Evolutionary conservation across 1,140 invertebrate species (phyloP), one percentile per base, ranked within the genome.

Genomic region (Holotrichia oblita): DNA sequence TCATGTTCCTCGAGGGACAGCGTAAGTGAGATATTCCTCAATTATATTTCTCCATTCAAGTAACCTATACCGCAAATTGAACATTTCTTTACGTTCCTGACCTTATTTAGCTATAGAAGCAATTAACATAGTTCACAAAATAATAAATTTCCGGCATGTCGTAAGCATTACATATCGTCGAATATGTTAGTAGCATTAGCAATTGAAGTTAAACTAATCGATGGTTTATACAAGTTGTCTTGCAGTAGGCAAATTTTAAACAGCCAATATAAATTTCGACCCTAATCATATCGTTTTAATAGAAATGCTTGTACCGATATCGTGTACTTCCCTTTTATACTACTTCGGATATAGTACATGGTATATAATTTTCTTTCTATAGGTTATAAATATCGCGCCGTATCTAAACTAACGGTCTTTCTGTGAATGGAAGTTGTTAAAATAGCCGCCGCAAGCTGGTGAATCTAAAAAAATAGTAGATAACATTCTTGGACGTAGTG

Each of bases 331-430:
- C 9, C 61, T 9, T 17, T 9, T 27, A 64, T 10, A 64, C 14
- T 17, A 17, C 6, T 17, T 24, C 14, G 9, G 9, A 27, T 20
- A 64, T n/a, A 27, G 4, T 27, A 48, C 12, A n/a, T 48, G n/a
- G 61, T 64, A 64, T 64, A 64, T 64, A 22, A 64, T 64, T 64
- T 64, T 27, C 61, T 64, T 27, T 64, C 20, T 64, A 27, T 64
- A 64, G 24, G 17, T 27, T 64, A 17, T 64, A 64, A 64, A 64
- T 64, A n/a, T 48, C n/a, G 44, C n/a, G 44, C 12, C 44, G 44
- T 48, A 48, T 48, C 44, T 48, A 48, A 48, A 48, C n/a, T 48
- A 48, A 48, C 44, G 44, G 44, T 48, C 8, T 48, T 48, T n/a
- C n/a, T n/a, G n/a, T n/a, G n/a, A n/a, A n/a, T n/a, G n/a, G n/a